Evolutionary conservation across 2,113 vertebrate genomes (phyloP), one percentile per base, ranked within the genome.

Genomic region (Pithys albifrons): DNA sequence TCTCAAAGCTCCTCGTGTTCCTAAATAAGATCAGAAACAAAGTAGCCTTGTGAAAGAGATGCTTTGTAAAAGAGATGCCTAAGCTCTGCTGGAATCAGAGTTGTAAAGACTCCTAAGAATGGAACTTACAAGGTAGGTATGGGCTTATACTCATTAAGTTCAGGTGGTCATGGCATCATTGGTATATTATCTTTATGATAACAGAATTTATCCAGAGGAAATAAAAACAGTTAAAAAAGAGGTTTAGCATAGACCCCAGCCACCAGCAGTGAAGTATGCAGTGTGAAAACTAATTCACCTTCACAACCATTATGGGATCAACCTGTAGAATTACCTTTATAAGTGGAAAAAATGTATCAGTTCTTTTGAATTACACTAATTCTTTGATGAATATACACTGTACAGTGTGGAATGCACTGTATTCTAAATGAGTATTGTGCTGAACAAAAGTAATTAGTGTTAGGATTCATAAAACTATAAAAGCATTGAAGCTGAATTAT

Each of bases 381-480:
- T 67, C 25, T 43, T 13, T 61, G 33, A 10, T 52, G 27, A 59
- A 23, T 51, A 46, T 35, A 69, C n/a, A 55, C n/a, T 3, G 10
- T 46, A 43, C 54, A 75, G 19, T 0, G 0, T 14, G n/a, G 28
- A 29, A 48, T 29, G 29, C 20, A 29, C 11, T 62, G 29, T 31
- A 41, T 85, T 72, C 37, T 62, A 57, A 25, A 57, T 35, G 7
- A 78, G 16, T 41, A 41, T 35, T 12, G 28, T 76, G 23, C 14
- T 80, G 35, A 76, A 84, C 4, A 75, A 88, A 92, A 70, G 43
- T 25, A 67, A 24, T 65, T 77, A n/a, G 5, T n/a, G 20, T 31
- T 74, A 66, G 10, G 41, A 89, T 74, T 66, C 54, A 72, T 59
- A 64, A 73, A 94, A 51, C 6, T 5, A 48, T 37, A 58, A 52